phyloP scores from a whole-genome alignment of 2,113 vertebrate species.

The Pholis gunnellus region DNA sequence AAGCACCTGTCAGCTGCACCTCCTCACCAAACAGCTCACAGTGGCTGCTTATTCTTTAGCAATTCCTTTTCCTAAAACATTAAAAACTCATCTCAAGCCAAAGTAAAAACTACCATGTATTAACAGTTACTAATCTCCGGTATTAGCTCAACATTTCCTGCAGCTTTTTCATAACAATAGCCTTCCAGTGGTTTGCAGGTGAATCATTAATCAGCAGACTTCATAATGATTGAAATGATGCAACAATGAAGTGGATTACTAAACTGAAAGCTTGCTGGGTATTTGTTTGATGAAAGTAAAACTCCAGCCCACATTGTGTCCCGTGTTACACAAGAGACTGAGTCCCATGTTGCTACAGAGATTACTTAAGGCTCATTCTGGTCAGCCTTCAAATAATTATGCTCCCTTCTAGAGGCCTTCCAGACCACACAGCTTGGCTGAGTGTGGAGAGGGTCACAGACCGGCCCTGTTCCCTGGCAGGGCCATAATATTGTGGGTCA shows the following conservation, averaged over 20 bases:
- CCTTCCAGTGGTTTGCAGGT: background rate
- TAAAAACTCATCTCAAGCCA: background rate
- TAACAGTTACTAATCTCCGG: background rate
- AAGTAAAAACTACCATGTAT: background rate
- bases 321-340: background rate
- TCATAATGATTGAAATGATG: background rate
- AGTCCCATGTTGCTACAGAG: background rate
- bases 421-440: background rate
- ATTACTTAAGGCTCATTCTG: background rate
- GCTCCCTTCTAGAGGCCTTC: constrained; percentile 1
- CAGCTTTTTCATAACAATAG: background rate
- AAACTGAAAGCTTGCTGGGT: constrained; percentile 12
- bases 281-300: background rate
- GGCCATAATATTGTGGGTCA: constrained; percentile 22
- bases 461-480: constrained; percentile 13
- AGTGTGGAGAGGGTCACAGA: constrained; percentile 6
- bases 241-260: background rate
- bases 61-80: background rate
- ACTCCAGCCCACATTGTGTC: background rate
- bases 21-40: background rate
- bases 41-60: background rate
- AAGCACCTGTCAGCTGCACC: constrained; percentile 22
- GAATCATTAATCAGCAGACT: background rate
- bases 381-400: background rate
- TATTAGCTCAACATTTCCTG: background rate